phyloP scores from a whole-genome alignment of 2,113 vertebrate genomes.

The Lycocorax pyrrhopterus region DNA sequence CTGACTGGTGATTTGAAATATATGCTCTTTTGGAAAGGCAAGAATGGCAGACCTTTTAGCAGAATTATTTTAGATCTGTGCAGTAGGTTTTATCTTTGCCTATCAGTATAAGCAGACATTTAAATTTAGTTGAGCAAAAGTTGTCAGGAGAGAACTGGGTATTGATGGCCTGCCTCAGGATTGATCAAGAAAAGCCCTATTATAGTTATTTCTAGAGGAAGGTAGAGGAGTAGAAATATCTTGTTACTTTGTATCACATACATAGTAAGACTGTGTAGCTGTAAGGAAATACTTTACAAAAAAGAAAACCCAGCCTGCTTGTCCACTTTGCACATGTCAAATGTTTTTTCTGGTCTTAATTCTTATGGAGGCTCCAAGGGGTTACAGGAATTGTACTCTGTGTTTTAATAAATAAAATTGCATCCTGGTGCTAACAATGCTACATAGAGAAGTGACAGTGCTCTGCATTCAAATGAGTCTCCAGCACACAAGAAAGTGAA shows the following conservation, averaged over 20 bases:
- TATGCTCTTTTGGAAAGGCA: not conserved
- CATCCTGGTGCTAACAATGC: not conserved
- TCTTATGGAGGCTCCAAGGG: not conserved
- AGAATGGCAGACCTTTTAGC: not conserved
- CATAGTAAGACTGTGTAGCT: not conserved
- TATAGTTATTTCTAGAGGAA: not conserved
- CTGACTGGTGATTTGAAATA: not conserved
- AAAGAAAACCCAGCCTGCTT: not conserved
- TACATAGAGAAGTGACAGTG: not conserved
- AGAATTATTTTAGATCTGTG: not conserved
- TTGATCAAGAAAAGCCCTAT: not conserved
- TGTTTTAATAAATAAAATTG: not conserved
- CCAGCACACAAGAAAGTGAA: not conserved
- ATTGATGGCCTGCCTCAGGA: not conserved
- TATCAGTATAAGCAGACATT: not conserved
- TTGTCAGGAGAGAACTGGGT: not conserved
- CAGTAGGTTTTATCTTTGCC: not conserved
- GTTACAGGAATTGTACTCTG: not conserved
- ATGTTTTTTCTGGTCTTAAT: not conserved
- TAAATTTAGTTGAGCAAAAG: not conserved
- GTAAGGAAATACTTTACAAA: not conserved
- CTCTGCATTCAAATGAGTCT: not conserved
- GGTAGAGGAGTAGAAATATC: not conserved
- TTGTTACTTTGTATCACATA: too few species aligned
- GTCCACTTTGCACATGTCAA: not conserved